Conservation (phyloP, 1,140 invertebrate species). For the Drosophila melanogaster region DNA sequence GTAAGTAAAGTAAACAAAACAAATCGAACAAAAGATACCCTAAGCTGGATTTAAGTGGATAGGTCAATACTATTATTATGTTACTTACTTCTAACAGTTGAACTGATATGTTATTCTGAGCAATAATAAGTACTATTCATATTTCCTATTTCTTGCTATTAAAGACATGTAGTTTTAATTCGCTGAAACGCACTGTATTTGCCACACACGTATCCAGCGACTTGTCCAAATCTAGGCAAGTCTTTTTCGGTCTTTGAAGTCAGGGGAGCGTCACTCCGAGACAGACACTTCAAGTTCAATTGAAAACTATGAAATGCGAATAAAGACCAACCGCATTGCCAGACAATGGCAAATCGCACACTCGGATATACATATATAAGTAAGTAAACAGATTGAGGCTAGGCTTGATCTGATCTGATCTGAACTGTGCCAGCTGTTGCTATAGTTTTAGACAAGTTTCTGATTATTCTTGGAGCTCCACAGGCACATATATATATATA, state of each 20-base stretch:
- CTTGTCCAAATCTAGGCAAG: constrained; percentile 45
- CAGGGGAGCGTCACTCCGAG: constrained; percentile 29
- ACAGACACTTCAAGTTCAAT: constrained; percentile 79
- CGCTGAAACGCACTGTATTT: constrained; percentile 20
- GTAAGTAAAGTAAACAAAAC: constrained; percentile 6
- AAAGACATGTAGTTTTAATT: not conserved
- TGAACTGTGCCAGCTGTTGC: constrained; percentile 48
- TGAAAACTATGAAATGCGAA: constrained; percentile 59
- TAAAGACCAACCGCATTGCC: constrained; percentile 74
- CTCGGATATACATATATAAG: constrained; percentile 12
- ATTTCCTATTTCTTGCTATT: not conserved
- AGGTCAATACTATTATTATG: constrained; percentile 13
- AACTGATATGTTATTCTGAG: too few species aligned
- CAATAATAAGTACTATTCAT: too few species aligned
- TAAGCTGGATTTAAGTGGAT: not conserved
- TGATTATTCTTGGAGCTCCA: constrained; percentile 6
- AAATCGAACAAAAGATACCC: constrained; percentile 22
- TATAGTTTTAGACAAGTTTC: constrained; percentile 64
- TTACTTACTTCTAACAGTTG: not conserved
- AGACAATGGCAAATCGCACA: constrained; percentile 59
- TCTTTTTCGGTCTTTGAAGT: constrained; percentile 43
- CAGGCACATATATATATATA: constrained; percentile 1
- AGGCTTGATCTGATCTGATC: constrained; percentile 21
- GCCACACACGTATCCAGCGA: constrained; percentile 13
- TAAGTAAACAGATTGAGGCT: constrained; percentile 45